A percentile compares a stretch with the other conserved stretches of the same genome.
These are phyloP conservation scores for Gymnodraco acuticeps DNA, from an alignment of 2,797 vertebrate species.

Conservation along the genomic window DNA sequence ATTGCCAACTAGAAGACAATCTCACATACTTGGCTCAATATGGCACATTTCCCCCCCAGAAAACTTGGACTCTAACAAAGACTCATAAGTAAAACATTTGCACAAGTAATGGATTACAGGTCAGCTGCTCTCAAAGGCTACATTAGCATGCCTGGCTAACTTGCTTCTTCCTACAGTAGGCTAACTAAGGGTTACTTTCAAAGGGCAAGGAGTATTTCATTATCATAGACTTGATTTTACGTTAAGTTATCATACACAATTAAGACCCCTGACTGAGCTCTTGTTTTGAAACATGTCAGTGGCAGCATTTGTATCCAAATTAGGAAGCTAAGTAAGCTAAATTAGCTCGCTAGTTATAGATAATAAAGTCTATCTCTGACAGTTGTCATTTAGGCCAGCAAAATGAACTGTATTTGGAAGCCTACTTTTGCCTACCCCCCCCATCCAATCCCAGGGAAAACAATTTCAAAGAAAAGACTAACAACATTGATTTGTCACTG, in stretches of 20 bases:
- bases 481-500: too few relatives aligned
- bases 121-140: too few relatives aligned
- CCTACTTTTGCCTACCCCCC: background rate
- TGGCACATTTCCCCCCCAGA: background rate
- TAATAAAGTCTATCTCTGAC: background rate
- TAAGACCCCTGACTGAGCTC: background rate
- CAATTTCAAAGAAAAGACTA: background rate
- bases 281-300: background rate
- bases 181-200: background rate
- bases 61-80: background rate
- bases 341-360: background rate
- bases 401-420: background rate
- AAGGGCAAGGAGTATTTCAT: background rate
- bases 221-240: background rate
- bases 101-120: too few relatives aligned
- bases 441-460: background rate
- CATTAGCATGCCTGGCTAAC: too few relatives aligned
- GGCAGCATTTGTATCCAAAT: background rate
- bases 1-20: constrained; percentile 14
- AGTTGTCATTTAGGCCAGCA: background rate
- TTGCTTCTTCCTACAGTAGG: too few relatives aligned
- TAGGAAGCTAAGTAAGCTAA: background rate
- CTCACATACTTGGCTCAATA: background rate
- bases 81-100: background rate
- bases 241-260: background rate